Base-by-base conservation (phyloP, 1,140 invertebrate species). In the Pogonomyrmex barbatus region DNA sequence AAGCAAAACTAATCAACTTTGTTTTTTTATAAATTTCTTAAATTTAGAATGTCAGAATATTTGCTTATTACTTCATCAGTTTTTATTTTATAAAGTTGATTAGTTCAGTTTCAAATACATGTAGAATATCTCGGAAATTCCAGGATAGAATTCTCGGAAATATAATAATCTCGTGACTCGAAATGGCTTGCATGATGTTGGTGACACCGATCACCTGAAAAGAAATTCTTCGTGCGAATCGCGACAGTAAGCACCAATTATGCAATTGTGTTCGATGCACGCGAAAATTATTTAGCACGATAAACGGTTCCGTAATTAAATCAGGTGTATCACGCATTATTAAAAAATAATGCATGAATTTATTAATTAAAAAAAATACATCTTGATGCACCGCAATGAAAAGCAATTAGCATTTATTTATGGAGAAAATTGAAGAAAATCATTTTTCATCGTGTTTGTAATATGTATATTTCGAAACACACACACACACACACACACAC, bases 241-340 rank as follows among this genome's bases (percentile, higher is more conserved):
- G 78, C 14, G 47, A 45, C 17, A 24, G 17, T 50, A 45, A 82
- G 47, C 47, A 39, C 3, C 39, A 82, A 82, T 82, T 82, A 71
- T 24, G 67, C 76, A 33, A n/a, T 33, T 39, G 47, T 36, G 8
- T 45, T 70, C 2, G 78, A n/a, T 1, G 60, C 77, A 81, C 63
- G 63, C 50, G 47, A 68, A 50, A 81, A 56, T 5, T 8, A n/a
- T 30, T 65, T 30, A n/a, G 33, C 24, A 36, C n/a, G 52, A 58
- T 24, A 71, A 82, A 58, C 52, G 10, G 2, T 6, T n/a, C 6
- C 17, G 30, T 45, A 82, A 82, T 82, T 73, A 82, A 71, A 71
- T 82, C 39, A 47, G 10, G 45, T 68, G 42, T 36, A 30, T 79
- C 47, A n/a, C 47, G n/a, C 77, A 9, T 4, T 8, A 3, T 42